A percentile compares a stretch with the other conserved stretches of the same genome.
These are phyloP conservation scores for Pampus argenteus DNA, from an alignment of 2,797 vertebrate genomes.

Conservation along the genomic window DNA sequence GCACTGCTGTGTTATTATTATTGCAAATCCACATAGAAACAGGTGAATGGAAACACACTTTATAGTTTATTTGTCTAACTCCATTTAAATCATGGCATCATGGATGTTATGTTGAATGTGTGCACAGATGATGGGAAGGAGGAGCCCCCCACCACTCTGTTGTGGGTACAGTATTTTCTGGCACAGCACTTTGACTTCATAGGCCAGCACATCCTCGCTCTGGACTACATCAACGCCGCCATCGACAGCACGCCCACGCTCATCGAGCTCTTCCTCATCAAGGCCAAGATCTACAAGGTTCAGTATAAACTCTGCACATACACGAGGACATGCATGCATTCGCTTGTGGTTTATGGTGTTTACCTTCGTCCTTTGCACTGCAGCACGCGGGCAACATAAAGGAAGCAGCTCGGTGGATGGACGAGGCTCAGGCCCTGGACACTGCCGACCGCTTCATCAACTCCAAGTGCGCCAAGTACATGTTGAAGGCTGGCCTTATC, in stretches of 20 bases:
- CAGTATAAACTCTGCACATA: rapidly evolving
- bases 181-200: conserved; percentile 97
- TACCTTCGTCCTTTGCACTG: neutral
- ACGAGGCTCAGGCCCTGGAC: conserved; percentile 98
- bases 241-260: conserved; percentile 98
- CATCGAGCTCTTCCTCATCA: conserved; percentile 98
- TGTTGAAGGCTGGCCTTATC: conserved; percentile 97
- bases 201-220: conserved; percentile 91
- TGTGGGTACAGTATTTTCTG: conserved; percentile 99
- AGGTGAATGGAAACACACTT: too few species aligned
- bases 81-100: too few species aligned
- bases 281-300: conserved; percentile 99
- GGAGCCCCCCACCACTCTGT: conserved; percentile 98
- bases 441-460: conserved; percentile 99
- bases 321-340: too few species aligned
- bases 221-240: conserved; percentile 97
- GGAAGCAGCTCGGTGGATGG: conserved; percentile 99
- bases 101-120: neutral
- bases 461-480: conserved; percentile 99
- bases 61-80: too few species aligned
- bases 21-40: too few species aligned
- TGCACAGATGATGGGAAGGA: conserved; percentile 96
- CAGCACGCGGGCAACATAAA: conserved; percentile 98
- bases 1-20: too few species aligned
- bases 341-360: neutral